Evolutionary conservation across 2,888 invertebrate species (phyloP).

Genomic region (Serrognathus titanus): DNA sequence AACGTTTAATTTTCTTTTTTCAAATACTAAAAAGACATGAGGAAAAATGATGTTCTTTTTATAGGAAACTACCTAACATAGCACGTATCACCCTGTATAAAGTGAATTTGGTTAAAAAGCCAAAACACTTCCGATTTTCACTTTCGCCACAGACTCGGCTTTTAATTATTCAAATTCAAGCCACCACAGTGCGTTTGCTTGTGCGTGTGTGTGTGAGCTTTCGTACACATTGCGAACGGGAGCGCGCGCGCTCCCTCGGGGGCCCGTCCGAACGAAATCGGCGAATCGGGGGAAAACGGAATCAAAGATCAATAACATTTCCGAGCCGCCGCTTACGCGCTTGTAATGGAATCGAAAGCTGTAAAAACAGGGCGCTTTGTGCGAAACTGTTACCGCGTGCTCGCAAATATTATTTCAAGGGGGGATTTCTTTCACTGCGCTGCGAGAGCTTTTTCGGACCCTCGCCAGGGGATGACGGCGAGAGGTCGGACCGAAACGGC

Average conservation of each 20-base stretch:
- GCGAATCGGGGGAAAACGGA: constrained; percentile 2
- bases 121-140: too few relatives aligned
- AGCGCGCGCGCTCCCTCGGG: neutral
- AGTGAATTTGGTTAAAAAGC: too few relatives aligned
- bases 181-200: too few relatives aligned
- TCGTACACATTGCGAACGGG: too few relatives aligned
- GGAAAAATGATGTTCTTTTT: too few relatives aligned
- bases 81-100: too few relatives aligned
- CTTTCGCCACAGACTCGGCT: too few relatives aligned
- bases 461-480: neutral
- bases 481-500: neutral
- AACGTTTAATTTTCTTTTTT: too few relatives aligned
- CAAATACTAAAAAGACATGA: too few relatives aligned
- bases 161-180: too few relatives aligned
- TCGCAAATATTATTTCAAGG: constrained; percentile 43
- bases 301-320: constrained; percentile 11
- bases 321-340: constrained; percentile 5
- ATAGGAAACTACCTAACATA: too few relatives aligned
- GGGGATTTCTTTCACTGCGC: constrained; percentile 32
- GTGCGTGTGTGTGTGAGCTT: too few relatives aligned
- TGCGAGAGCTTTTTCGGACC: neutral
- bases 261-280: neutral
- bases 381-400: constrained; percentile 43
- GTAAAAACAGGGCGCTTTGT: constrained; percentile 45
- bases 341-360: constrained; percentile 30